Percentiles rank a stretch among this genome's conserved stretches.
phyloP scores from a whole-genome alignment of 2,888 invertebrate genomes.

The Campoplex capitator region DNA sequence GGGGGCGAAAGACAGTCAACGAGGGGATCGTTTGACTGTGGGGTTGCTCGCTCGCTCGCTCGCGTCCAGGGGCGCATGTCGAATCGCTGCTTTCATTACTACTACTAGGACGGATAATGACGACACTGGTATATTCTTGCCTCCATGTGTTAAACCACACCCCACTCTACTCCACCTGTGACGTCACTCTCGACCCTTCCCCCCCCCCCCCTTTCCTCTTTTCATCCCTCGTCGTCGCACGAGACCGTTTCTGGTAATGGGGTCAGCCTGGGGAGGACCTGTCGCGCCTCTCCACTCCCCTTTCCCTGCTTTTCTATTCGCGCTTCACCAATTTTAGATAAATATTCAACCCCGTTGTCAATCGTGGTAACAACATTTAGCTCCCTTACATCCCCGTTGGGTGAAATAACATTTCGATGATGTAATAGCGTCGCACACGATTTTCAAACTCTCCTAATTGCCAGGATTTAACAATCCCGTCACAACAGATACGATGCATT shows the following conservation, averaged over 20 bases:
- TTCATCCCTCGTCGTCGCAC: constrained; percentile 67
- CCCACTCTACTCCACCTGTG: constrained; percentile 43
- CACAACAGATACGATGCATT: neutral
- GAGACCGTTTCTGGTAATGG: constrained; percentile 69
- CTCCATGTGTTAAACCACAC: constrained; percentile 53
- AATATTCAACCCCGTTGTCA: constrained; percentile 30
- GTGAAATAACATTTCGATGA: neutral
- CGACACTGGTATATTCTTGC: constrained; percentile 58
- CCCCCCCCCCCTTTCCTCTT: constrained; percentile 18
- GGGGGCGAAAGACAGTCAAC: neutral
- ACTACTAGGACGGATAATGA: constrained; percentile 69
- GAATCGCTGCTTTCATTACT: constrained; percentile 69
- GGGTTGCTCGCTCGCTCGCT: constrained; percentile 20
- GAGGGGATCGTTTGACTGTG: neutral
- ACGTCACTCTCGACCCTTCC: constrained; percentile 52
- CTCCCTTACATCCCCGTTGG: neutral
- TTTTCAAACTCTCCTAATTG: neutral
- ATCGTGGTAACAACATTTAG: neutral
- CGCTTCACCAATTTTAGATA: neutral
- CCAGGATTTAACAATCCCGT: neutral
- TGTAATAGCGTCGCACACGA: constrained; percentile 10
- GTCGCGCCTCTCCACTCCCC: constrained; percentile 38
- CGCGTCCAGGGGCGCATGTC: constrained; percentile 41
- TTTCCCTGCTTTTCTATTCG: neutral
- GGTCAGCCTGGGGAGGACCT: constrained; percentile 71